Evolutionary conservation across 2,113 vertebrate genomes (phyloP).

Genomic region (Camelus bactrianus): DNA sequence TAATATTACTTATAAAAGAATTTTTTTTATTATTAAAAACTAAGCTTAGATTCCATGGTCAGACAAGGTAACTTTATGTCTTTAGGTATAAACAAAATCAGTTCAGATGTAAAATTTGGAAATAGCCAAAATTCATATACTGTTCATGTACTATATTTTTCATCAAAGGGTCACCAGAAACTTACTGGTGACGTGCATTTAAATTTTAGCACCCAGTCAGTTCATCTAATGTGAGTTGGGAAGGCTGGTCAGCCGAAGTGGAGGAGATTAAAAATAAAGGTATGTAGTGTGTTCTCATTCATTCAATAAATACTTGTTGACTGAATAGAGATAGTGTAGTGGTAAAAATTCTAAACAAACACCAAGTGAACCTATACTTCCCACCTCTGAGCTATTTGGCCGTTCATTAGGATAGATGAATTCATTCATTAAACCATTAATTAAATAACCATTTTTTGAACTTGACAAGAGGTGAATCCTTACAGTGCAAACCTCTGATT

Average conservation of each 20-base stretch:
- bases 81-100: background rate
- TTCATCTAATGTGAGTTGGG: background rate
- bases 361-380: background rate
- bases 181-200: background rate
- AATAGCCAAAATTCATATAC: background rate
- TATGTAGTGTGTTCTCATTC: background rate
- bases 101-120: background rate
- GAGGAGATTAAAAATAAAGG: background rate
- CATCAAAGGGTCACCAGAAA: background rate
- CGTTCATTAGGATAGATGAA: background rate
- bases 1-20: background rate
- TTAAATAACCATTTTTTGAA: background rate
- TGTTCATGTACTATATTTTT: background rate
- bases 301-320: background rate
- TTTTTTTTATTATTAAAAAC: background rate
- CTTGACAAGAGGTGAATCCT: background rate
- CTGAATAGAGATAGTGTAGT: background rate
- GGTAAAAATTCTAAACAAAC: background rate
- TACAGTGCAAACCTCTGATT: background rate
- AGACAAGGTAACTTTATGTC: background rate
- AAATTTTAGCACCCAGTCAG: background rate
- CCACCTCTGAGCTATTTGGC: background rate
- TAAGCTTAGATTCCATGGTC: background rate
- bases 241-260: background rate
- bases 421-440: background rate